Evolutionary conservation across 2,888 invertebrate species (phyloP).

Genomic region (Hirtodrosophila confusa): DNA sequence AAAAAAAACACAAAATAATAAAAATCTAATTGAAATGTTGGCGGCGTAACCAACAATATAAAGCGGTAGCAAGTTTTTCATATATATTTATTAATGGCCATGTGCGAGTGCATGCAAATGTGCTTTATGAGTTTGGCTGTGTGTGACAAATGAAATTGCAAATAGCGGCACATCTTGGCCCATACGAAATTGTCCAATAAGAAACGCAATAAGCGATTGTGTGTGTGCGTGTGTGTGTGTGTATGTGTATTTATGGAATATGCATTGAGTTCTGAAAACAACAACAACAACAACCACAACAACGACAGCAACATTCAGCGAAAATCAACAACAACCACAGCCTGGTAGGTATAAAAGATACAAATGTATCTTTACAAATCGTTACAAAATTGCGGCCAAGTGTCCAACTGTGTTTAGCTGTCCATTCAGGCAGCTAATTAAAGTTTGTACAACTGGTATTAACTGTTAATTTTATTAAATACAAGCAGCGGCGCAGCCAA

Average conservation of each 20-base stretch:
- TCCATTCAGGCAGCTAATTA: slow-evolving; percentile 58
- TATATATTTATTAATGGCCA: slow-evolving; percentile 43
- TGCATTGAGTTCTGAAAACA: slow-evolving; percentile 34
- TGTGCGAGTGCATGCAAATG: slow-evolving; percentile 72
- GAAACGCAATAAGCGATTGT: slow-evolving; percentile 32
- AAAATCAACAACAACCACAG: slow-evolving; percentile 16
- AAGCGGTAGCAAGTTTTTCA: slow-evolving; percentile 26
- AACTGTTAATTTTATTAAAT: slow-evolving; percentile 76
- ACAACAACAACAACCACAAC: slow-evolving; percentile 8
- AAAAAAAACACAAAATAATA: slow-evolving; percentile 19
- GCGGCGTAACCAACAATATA: slow-evolving; percentile 50
- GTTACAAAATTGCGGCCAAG: too few species aligned
- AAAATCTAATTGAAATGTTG: slow-evolving; percentile 66
- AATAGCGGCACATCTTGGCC: slow-evolving; percentile 43
- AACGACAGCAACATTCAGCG: slow-evolving; percentile 15
- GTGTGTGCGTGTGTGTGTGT: slow-evolving; percentile 29
- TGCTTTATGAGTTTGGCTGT: slow-evolving; percentile 44
- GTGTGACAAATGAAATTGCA: slow-evolving; percentile 63
- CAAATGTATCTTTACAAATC: slow-evolving; percentile 5
- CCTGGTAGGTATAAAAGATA: slow-evolving; percentile 36
- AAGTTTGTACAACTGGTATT: slow-evolving; percentile 72
- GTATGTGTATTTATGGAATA: slow-evolving; percentile 53
- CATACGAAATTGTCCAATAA: slow-evolving; percentile 41
- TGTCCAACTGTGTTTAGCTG: slow-evolving; percentile 15
- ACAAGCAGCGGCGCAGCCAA: slow-evolving; percentile 42